Percentiles rank a stretch among this genome's conserved stretches.
These are phyloP conservation scores for Valencia hispanica DNA, from an alignment of 2,797 vertebrate species.

Conservation along the genomic window DNA sequence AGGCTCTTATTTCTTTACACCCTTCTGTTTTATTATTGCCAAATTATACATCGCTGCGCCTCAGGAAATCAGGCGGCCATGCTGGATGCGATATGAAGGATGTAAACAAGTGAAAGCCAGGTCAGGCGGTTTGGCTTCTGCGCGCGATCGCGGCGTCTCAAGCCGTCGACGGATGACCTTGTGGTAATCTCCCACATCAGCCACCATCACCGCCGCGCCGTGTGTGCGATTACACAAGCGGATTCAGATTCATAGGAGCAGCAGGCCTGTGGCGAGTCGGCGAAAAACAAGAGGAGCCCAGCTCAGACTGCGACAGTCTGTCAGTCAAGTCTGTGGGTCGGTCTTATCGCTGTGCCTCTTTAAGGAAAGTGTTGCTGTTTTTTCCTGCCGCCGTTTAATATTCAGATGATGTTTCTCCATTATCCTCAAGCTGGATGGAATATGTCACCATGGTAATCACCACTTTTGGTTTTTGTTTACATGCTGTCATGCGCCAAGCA, in stretches of 20 bases:
- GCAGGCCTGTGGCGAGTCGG: constrained; percentile 48
- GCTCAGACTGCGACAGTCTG: constrained; percentile 54
- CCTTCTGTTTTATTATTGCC: constrained; percentile 10
- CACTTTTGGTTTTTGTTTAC: constrained; percentile 82
- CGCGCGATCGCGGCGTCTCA: constrained; percentile 62
- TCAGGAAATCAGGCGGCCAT: constrained; percentile 52
- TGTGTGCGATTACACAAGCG: constrained; percentile 59
- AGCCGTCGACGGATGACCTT: constrained; percentile 80
- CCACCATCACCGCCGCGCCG: constrained; percentile 60
- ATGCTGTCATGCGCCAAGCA: constrained; percentile 81
- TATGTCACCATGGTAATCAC: constrained; percentile 76
- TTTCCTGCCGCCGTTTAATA: neutral
- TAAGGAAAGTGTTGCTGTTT: no score
- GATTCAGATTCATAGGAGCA: constrained; percentile 33
- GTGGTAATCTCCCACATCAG: constrained; percentile 77
- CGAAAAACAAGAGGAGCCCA: constrained; percentile 16
- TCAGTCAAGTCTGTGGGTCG: no score
- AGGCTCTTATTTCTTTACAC: constrained; percentile 26
- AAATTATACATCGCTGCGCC: constrained; percentile 26
- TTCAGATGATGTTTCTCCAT: constrained; percentile 53
- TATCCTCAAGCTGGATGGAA: constrained; percentile 64
- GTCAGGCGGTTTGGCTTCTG: constrained; percentile 40
- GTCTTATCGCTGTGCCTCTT: no score
- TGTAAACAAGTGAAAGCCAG: constrained; percentile 73
- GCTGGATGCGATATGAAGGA: constrained; percentile 50